These are phyloP conservation scores for Bombus impatiens DNA, from an alignment of 1,140 invertebrate genomes.

Conservation along the genomic window DNA sequence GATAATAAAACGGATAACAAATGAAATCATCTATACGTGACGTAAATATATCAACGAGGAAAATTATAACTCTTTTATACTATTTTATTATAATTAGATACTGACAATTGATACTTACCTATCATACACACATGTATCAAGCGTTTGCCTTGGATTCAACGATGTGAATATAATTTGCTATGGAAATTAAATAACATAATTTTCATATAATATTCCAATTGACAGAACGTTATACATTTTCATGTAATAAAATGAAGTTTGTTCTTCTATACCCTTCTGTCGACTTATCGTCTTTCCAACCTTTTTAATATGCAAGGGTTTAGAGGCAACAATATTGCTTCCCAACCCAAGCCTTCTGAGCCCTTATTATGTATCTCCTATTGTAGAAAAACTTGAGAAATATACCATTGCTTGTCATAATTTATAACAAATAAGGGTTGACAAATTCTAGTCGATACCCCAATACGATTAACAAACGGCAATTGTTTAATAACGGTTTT, in stretches of 20 bases:
- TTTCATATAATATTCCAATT: constrained; percentile 54
- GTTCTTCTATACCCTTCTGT: constrained; percentile 5
- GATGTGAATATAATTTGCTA: constrained; percentile 30
- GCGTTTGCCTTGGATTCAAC: constrained; percentile 44
- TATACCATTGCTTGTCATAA: not conserved
- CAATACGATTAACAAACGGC: constrained; percentile 17
- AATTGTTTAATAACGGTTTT: constrained; percentile 44
- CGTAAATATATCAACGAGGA: constrained; percentile 24
- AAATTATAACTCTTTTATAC: constrained; percentile 54
- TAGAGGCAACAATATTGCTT: no score
- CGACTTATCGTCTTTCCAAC: not conserved
- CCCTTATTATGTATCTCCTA: not conserved
- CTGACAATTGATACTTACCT: constrained; percentile 4
- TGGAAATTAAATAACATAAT: constrained; percentile 15
- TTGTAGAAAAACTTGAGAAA: not conserved
- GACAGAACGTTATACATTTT: constrained; percentile 59
- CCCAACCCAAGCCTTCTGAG: not conserved
- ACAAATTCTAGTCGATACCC: not conserved
- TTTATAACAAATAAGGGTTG: not conserved
- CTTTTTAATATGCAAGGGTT: no score
- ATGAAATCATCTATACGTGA: not conserved
- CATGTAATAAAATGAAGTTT: constrained; percentile 62
- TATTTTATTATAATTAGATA: constrained; percentile 61
- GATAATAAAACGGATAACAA: constrained; percentile 25
- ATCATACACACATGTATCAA: constrained; percentile 29